phyloP scores from a whole-genome alignment of 1,140 invertebrate species.

The Fopius arisanus region DNA sequence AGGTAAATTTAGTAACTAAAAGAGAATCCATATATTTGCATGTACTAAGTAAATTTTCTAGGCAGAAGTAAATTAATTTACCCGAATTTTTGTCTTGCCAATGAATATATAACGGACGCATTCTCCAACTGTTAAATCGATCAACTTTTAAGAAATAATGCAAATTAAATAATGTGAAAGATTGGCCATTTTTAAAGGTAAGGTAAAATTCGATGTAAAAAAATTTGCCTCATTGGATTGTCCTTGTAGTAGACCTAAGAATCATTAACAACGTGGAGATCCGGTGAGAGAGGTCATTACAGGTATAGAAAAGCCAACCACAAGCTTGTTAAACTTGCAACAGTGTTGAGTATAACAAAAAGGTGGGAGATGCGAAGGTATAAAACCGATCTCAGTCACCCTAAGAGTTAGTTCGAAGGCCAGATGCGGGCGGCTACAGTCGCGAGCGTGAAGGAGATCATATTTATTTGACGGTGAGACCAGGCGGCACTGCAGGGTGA shows the following conservation, averaged over 20 bases:
- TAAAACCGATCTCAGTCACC: constrained; percentile 58
- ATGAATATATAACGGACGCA: too few relatives aligned
- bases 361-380: constrained; percentile 65
- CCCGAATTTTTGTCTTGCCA: too few relatives aligned
- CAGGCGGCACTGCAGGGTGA: constrained; percentile 52
- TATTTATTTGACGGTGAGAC: constrained; percentile 47
- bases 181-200: not conserved
- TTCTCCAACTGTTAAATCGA: not conserved
- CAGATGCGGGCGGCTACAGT: constrained; percentile 61
- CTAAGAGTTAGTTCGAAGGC: constrained; percentile 58
- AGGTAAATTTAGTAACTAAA: too few relatives aligned
- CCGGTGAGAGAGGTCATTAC: not conserved
- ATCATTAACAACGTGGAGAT: not conserved
- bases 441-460: constrained; percentile 62
- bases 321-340: not conserved
- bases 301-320: not conserved
- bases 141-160: not conserved
- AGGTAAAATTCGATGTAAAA: not conserved
- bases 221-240: not conserved
- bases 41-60: too few relatives aligned
- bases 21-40: too few relatives aligned
- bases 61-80: too few relatives aligned
- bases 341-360: not conserved
- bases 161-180: not conserved
- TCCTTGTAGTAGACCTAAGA: not conserved